Conservation (phyloP, 2,113 vertebrate genomes). For the Montifringilla adamsi region DNA sequence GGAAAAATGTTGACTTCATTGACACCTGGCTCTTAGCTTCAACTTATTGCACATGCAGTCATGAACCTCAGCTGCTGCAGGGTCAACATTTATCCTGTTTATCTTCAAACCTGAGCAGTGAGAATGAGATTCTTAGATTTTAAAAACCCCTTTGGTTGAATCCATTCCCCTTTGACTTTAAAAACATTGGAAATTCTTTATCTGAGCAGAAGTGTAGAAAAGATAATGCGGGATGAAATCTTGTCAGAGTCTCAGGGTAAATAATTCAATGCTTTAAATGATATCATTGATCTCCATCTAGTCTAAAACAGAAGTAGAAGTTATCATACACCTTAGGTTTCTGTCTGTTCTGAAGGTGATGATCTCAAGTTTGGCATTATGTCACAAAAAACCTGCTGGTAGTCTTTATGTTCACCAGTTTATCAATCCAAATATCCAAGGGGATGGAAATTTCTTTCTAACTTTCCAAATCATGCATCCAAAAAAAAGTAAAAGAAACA, state of each 20-base stretch:
- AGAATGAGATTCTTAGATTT: not conserved
- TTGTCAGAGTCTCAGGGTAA: not conserved
- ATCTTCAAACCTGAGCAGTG: not conserved
- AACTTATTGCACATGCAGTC: not conserved
- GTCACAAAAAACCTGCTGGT: not conserved
- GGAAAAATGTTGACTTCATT: not conserved
- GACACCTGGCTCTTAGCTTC: conserved; percentile 11
- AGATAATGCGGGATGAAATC: not conserved
- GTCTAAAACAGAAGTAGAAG: not conserved
- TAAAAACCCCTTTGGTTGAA: not conserved
- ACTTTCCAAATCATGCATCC: not conserved
- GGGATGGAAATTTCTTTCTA: not conserved
- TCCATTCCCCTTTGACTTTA: not conserved
- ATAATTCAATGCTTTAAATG: not conserved
- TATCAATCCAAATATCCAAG: not conserved
- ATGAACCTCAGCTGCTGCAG: not conserved
- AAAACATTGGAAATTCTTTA: not conserved
- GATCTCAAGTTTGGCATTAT: not conserved
- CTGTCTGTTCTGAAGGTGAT: not conserved
- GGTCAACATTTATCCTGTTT: conserved; percentile 20
- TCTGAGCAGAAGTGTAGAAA: not conserved
- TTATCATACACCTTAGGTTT: not conserved
- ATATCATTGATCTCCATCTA: not conserved
- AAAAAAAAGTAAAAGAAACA: not conserved
- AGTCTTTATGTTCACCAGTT: not conserved